Evolutionary conservation across 2,797 vertebrate genomes (phyloP).

Genomic region (Trematomus bernacchii): DNA sequence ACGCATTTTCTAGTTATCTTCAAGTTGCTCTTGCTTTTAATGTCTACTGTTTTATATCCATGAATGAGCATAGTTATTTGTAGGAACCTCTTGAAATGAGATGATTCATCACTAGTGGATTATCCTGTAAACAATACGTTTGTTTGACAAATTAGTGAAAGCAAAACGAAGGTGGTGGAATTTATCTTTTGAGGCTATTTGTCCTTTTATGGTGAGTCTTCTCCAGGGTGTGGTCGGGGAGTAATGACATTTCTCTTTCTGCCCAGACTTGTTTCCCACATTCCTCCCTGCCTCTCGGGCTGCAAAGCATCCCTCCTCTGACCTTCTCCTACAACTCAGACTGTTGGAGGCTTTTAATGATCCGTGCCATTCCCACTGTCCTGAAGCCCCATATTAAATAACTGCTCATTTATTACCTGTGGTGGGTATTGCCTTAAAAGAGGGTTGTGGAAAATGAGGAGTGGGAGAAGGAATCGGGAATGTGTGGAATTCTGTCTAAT

Average conservation of each 20-base stretch:
- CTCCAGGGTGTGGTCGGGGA: slow-evolving; percentile 73
- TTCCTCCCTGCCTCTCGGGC: slow-evolving; percentile 63
- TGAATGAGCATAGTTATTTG: background rate
- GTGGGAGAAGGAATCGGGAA: slow-evolving; percentile 33
- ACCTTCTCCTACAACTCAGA: slow-evolving; percentile 7
- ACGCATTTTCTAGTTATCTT: too few relatives aligned
- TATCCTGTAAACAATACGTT: background rate
- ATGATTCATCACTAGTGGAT: background rate
- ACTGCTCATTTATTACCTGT: slow-evolving; percentile 16
- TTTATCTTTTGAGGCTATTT: background rate
- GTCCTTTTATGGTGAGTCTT: background rate
- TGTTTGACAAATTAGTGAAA: background rate
- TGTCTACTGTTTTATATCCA: background rate
- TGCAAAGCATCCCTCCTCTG: slow-evolving; percentile 36
- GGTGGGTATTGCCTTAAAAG: background rate
- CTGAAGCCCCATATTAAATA: background rate
- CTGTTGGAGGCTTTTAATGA: background rate
- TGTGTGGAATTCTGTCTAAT: slow-evolving; percentile 73
- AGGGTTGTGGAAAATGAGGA: background rate
- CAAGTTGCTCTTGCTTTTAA: background rate
- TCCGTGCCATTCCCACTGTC: background rate
- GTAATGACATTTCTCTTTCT: slow-evolving; percentile 66
- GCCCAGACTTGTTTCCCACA: slow-evolving; percentile 80
- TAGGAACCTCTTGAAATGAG: background rate
- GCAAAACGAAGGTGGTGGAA: background rate